Percentiles rank a stretch among this genome's conserved stretches.
phyloP scores from a whole-genome alignment of 2,113 vertebrate genomes.

The Hyperoodon ampullatus region DNA sequence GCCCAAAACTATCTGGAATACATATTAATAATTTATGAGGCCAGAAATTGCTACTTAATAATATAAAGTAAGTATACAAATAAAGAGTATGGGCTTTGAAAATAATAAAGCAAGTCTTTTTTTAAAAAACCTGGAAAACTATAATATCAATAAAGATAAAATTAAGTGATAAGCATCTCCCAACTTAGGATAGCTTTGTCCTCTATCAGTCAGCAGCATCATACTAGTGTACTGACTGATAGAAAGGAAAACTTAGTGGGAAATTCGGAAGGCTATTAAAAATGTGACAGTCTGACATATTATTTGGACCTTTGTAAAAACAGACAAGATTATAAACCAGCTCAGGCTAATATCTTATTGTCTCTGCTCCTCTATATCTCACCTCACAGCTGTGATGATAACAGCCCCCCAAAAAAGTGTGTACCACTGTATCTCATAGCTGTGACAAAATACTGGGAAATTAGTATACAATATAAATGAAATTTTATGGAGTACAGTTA shows the following conservation, averaged over 20 bases:
- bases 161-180: not conserved
- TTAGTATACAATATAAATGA: not conserved
- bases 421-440: not conserved
- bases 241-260: not conserved
- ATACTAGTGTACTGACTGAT: not conserved
- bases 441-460: not conserved
- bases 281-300: not conserved
- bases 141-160: slow-evolving; percentile 27
- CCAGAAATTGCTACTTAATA: not conserved
- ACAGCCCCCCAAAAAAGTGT: not conserved
- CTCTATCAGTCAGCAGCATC: not conserved
- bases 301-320: slow-evolving; percentile 44
- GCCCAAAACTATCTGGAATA: not conserved
- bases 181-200: not conserved
- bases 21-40: not conserved
- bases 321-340: not conserved
- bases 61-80: slow-evolving; percentile 34
- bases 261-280: slow-evolving; percentile 41
- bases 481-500: not conserved
- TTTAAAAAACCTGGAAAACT: not conserved
- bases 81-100: slow-evolving; percentile 42
- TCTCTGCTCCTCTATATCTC: not conserved
- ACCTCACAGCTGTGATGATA: not conserved
- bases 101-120: slow-evolving; percentile 21
- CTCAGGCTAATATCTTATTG: not conserved